phyloP scores from a whole-genome alignment of 2,113 vertebrate species.

The Pomatostomus ruficeps region DNA sequence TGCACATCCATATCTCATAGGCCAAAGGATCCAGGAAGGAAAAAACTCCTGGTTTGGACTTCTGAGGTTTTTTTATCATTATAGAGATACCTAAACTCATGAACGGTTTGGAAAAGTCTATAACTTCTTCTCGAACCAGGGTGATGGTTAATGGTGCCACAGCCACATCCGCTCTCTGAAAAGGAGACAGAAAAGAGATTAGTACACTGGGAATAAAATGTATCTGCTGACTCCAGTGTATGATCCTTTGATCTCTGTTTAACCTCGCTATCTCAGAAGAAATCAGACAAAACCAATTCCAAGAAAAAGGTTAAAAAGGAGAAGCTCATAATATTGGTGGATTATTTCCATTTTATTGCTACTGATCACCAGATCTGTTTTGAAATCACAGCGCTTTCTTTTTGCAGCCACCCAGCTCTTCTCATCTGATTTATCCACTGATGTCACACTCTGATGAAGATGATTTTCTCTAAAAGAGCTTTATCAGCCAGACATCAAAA shows the following conservation, averaged over 20 bases:
- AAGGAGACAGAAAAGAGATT: not conserved
- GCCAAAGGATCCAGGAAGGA: conserved; percentile 97
- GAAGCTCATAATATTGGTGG: not conserved
- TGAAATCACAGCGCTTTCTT: not conserved
- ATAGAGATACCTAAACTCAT: conserved; percentile 99
- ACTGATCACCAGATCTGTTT: not conserved
- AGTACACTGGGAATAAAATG: not conserved
- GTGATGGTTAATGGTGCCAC: conserved; percentile 97
- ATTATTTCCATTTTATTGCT: not conserved
- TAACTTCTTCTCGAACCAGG: conserved; percentile 95
- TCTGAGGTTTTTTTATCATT: conserved; percentile 99
- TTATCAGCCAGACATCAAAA: conserved; percentile 28
- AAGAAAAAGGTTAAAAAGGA: not conserved
- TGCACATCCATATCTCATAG: conserved; percentile 99
- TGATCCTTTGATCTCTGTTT: not conserved
- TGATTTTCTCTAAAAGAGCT: conserved; percentile 25
- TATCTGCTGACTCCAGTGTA: not conserved
- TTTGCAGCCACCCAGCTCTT: not conserved
- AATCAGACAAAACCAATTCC: not conserved
- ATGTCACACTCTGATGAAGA: conserved; percentile 20
- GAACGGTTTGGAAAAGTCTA: conserved; percentile 98
- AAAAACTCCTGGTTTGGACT: conserved; percentile 97
- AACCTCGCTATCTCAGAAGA: not conserved
- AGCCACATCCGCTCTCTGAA: conserved; percentile 93
- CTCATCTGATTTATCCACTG: conserved; percentile 5